Base-by-base conservation (phyloP, 2,888 invertebrate genomes). In the Ichneumoninae sp. region DNA sequence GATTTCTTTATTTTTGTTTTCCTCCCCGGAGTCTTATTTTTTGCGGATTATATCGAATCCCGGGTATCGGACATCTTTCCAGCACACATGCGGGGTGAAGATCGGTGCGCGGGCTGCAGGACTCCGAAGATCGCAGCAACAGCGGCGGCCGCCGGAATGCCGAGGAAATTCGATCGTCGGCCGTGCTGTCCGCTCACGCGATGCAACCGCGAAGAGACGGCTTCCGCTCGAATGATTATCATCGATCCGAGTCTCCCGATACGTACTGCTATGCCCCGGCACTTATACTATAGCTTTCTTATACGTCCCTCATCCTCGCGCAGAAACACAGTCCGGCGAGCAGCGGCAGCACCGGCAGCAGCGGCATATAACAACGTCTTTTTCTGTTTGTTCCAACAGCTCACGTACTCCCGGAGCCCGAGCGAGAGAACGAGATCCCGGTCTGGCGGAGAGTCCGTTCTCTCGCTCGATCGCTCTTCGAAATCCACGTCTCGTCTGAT, bases 141-240 rank as follows among this genome's bases (percentile, higher is more conserved):
- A 71, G 81, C 78, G 26, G 73, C 44, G 60, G 76, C 87, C 86
- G 76, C 83, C 83, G 84, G 88, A 91, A 91, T 88, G 89, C 87
- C 82, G 88, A 85, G 89, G 91, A 91, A 91, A 91, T 90, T 90
- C 87, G 89, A 91, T 91, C 89, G 87, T 88, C 80, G 87, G 85
- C 87, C 85, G 70, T 74, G 86, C 85, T 89, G 89, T 89, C 89
- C 86, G 87, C 85, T 89, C 88, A 86, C 87, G 83, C 88, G 90
- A 90, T 85, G 88, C 84, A 86, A 83, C 81, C 84, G 84, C 82
- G 83, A 81, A 83, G 83, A 86, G 86, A 85, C 87, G 87, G 87
- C 88, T 90, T 91, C 89, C 87, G 88, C 88, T 89, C 87, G 82
- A 88, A 83, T 87, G 90, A 89, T 90, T 89, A 90, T 90, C 89